Base-by-base conservation (phyloP, 2,888 invertebrate species). In the Neria commutata region DNA sequence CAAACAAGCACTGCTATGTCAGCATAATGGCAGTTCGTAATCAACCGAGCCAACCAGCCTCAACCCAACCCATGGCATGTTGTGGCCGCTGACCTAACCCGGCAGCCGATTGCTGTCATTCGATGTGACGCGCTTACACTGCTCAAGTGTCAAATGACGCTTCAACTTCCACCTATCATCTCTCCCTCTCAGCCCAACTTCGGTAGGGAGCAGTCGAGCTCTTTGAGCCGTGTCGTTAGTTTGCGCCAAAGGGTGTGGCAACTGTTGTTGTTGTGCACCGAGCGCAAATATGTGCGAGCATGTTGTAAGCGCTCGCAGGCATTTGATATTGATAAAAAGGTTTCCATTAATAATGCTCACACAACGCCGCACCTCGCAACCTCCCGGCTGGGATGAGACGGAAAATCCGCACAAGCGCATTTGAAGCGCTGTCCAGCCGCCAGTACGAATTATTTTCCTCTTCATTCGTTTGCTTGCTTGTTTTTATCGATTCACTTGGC, bases 221-320 rank as follows among this genome's bases (percentile, higher is more conserved):
- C 6, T 37, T 37, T 8, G 37, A 37, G 21, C 19, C 14, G 42
- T n/a, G n/a, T n/a, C n/a, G n/a, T n/a, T n/a, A n/a, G n/a, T n/a
- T n/a, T n/a, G n/a, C n/a, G 25, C 29, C 16, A 24, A 25, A 23
- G 49, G 60, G 57, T 61, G 58, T 60, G 49, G 61, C 62, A 64
- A 62, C 58, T 64, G 62, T 64, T 62, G 62, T 54, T 60, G 54
- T 25, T 56, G 48, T 55, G 49, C n/a, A n/a, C 37, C 46, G n/a
- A 19, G 42, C 21, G 42, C 21, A 21, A 42, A 42, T 42, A 14
- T 17, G 21, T 26, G 49, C 50, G 50, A 53, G 47, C 33, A 40
- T 34, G 50, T 54, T 56, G 55, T 56, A 14, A 10, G 25, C 42
- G 56, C 52, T 46, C 49, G 42, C 45, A 61, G 48, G 48, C 45